Evolutionary conservation across 1,140 invertebrate genomes (phyloP).

Genomic region (Campoletis sonorensis): DNA sequence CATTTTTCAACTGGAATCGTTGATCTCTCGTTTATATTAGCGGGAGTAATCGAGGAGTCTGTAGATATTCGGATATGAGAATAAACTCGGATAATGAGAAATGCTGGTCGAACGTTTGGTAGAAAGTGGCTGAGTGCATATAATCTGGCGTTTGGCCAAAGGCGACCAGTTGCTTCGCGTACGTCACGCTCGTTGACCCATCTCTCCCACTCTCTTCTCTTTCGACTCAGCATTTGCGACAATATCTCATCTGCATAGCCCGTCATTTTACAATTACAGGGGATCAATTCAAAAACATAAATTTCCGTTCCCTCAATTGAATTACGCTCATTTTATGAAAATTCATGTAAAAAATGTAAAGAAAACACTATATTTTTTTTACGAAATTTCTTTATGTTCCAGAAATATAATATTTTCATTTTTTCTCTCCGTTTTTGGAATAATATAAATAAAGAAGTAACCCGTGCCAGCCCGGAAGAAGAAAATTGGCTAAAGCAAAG

Average conservation of each 20-base stretch:
- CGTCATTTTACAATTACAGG: background rate
- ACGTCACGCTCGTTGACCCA: slow-evolving; percentile 63
- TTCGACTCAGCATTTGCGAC: background rate
- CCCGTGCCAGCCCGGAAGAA: slow-evolving; percentile 11
- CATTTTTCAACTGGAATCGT: too few species aligned
- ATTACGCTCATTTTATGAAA: too few species aligned
- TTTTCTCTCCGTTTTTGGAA: background rate
- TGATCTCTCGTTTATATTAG: background rate
- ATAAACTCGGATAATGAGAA: slow-evolving; percentile 58
- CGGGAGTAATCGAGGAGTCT: slow-evolving; percentile 2
- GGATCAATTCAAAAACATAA: background rate
- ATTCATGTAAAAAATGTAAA: too few species aligned
- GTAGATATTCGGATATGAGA: slow-evolving; percentile 1
- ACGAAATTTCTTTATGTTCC: background rate
- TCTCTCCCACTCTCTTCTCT: slow-evolving; percentile 34
- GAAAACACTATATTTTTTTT: background rate
- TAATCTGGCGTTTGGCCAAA: slow-evolving; percentile 72
- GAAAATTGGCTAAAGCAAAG: slow-evolving; percentile 18
- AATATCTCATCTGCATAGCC: background rate
- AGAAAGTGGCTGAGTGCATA: slow-evolving; percentile 47
- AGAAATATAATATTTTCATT: background rate
- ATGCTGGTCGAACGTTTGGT: slow-evolving; percentile 51
- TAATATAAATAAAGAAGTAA: slow-evolving; percentile 11
- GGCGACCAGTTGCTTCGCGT: slow-evolving; percentile 71
- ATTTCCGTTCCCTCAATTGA: too few species aligned